These are phyloP conservation scores for Sceloporus tristichus DNA, from an alignment of 2,113 vertebrate species.

Conservation along the genomic window DNA sequence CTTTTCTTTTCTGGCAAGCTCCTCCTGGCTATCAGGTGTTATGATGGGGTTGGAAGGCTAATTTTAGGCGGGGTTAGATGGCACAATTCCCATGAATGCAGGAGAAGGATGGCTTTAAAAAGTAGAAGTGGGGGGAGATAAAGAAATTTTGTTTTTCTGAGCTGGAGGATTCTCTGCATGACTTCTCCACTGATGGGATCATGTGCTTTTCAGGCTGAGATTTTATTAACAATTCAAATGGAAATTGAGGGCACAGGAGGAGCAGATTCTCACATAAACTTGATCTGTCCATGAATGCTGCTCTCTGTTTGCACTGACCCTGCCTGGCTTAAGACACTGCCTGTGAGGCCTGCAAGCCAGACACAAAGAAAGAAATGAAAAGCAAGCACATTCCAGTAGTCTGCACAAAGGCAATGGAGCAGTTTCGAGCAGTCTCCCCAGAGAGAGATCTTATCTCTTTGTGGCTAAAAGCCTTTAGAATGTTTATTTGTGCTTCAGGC, in stretches of 20 bases:
- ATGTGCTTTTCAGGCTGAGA: constrained; percentile 86
- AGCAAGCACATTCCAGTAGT: constrained; percentile 87
- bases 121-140: constrained; percentile 71
- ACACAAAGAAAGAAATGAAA: constrained; percentile 88
- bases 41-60: constrained; percentile 49
- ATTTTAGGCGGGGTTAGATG: constrained; percentile 70
- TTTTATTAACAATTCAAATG: constrained; percentile 99
- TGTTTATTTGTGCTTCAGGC: constrained; percentile 78
- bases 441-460: constrained; percentile 83
- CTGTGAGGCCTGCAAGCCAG: constrained; percentile 85
- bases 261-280: constrained; percentile 98
- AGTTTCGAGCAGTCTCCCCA: constrained; percentile 78
- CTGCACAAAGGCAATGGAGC: constrained; percentile 83
- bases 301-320: constrained; percentile 95
- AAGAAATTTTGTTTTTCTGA: constrained; percentile 85
- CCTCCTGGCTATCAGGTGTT: constrained; percentile 75
- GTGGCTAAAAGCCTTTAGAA: constrained; percentile 74
- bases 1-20: constrained; percentile 42
- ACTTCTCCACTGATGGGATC: constrained; percentile 89
- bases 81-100: constrained; percentile 83
- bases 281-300: constrained; percentile 97
- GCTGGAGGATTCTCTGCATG: constrained; percentile 83
- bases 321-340: constrained; percentile 88
- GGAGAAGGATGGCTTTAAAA: constrained; percentile 68
- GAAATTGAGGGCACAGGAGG: constrained; percentile 93